Evolutionary conservation across 2,888 invertebrate genomes (phyloP), one percentile per base, ranked within the genome.

Genomic region (Papilio gigon): DNA sequence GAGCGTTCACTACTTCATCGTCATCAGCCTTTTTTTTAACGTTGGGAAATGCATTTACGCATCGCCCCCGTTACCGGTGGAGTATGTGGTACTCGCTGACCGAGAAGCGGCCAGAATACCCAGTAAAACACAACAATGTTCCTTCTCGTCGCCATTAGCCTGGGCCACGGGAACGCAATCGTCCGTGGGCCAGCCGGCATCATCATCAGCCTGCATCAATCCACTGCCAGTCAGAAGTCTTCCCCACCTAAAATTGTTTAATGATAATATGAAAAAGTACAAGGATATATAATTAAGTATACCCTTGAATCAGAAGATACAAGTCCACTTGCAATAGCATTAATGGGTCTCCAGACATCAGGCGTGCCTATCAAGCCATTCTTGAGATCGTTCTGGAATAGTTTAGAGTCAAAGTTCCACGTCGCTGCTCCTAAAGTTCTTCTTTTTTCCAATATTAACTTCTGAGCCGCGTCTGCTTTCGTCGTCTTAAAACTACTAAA

Each of bases 321-420:
- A 68, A 95, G 89, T 37, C 95, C 95, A 80, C 95, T 95, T 0
- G 94, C 90, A 59, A 95, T 94, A 56, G 94, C 94, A 78, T 93
- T 93, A 63, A 95, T 89, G 27, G 93, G 93, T 76, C 94, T 92
- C 95, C 95, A 95, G 78, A 95, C 92, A 81, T 95, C 95, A 4
- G 95, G 94, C 4, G 95, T 95, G 9, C 94, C 94, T 68, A 93
- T 93, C 69, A 93, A 87, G 70, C 93, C 91, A 74, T 94, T 94
- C 71, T 90, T 92, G 65, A 94, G 90, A 84, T 93, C 94, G 71
- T 93, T 93, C 58, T 92, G 93, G 78, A 95, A 95, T 73, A 93
- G 86, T 76, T 94, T 94, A 1, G 92, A 89, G 74, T 95, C 95
- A 70, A 95, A 93, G 74, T 94, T 93, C 86, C 95, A 94, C 1